These are phyloP conservation scores for Dascillus cervinus DNA, from an alignment of 2,888 invertebrate species.

Conservation along the genomic window DNA sequence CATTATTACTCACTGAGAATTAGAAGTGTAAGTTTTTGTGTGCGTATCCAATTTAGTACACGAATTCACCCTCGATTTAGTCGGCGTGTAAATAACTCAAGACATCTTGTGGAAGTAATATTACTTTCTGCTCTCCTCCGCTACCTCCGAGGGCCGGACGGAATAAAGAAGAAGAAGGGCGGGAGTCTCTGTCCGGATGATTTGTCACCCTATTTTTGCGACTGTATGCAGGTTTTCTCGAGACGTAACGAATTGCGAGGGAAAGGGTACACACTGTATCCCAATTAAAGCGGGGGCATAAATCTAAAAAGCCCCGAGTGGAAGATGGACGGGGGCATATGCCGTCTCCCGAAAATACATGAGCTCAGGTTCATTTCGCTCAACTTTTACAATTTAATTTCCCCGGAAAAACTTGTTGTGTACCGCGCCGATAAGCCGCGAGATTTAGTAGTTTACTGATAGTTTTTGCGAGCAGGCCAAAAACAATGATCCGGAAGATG, in stretches of 20 bases:
- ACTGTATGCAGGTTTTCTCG: slow-evolving; percentile 32
- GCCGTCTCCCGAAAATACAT: no score
- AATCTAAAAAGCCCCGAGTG: slow-evolving; percentile 32
- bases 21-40: slow-evolving; percentile 19
- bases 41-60: slow-evolving; percentile 36
- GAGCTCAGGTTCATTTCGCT: no score
- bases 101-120: slow-evolving; percentile 42
- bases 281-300: slow-evolving; percentile 39
- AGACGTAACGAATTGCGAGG: slow-evolving; percentile 32
- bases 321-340: slow-evolving; percentile 35
- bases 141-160: slow-evolving; percentile 39
- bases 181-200: slow-evolving; percentile 36
- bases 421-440: no score
- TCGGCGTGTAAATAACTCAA: slow-evolving; percentile 42
- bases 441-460: no score
- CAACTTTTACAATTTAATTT: no score
- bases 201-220: slow-evolving; percentile 42
- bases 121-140: slow-evolving; percentile 42
- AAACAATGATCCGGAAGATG: no score
- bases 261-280: slow-evolving; percentile 26
- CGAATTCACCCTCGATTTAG: slow-evolving; percentile 40
- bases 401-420: no score
- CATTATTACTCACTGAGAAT: slow-evolving; percentile 11
- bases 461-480: no score
- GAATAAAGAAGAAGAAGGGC: slow-evolving; percentile 35